These are phyloP conservation scores for Drosophila mayaguana DNA, from an alignment of 2,888 invertebrate genomes.

Conservation along the genomic window DNA sequence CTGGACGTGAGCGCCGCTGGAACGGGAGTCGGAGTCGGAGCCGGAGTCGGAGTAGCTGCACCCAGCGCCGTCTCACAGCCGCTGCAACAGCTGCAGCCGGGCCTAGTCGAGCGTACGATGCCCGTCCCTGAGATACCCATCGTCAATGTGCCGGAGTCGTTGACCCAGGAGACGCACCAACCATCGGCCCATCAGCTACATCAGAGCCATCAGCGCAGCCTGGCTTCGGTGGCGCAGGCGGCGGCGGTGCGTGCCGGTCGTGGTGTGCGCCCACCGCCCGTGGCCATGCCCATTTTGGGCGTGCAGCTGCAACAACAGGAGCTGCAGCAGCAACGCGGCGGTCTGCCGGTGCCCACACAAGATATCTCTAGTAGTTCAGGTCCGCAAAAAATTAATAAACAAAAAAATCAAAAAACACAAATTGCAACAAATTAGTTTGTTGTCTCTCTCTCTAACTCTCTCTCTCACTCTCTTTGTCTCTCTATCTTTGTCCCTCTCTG, in stretches of 20 bases:
- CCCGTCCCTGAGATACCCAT: constrained; percentile 83
- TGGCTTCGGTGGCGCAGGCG: constrained; percentile 75
- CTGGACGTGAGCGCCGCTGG: constrained; percentile 51
- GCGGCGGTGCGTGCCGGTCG: constrained; percentile 76
- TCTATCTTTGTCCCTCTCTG: too few relatives aligned
- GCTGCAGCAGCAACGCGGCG: constrained; percentile 84
- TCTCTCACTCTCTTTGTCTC: constrained; percentile 43
- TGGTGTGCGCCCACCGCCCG: constrained; percentile 81
- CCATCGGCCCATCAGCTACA: constrained; percentile 30
- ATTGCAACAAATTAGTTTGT: constrained; percentile 63
- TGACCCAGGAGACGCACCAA: constrained; percentile 51
- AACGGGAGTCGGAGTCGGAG: constrained; percentile 28
- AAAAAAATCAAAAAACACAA: constrained; percentile 34
- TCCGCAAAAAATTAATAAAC: constrained; percentile 77
- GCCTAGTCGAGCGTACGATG: constrained; percentile 36
- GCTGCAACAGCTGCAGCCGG: constrained; percentile 33
- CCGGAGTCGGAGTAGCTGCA: constrained; percentile 16
- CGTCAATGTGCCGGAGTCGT: constrained; percentile 83
- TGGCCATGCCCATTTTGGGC: constrained; percentile 82
- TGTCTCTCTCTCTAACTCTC: constrained; percentile 47
- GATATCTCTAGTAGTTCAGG: constrained; percentile 85
- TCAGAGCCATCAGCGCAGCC: constrained; percentile 61
- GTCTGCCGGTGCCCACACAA: constrained; percentile 87
- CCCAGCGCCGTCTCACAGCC: constrained; percentile 23
- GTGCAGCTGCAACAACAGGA: constrained; percentile 84